Evolutionary conservation across 2,888 invertebrate genomes (phyloP).

Genomic region (Machimus rusticus): DNA sequence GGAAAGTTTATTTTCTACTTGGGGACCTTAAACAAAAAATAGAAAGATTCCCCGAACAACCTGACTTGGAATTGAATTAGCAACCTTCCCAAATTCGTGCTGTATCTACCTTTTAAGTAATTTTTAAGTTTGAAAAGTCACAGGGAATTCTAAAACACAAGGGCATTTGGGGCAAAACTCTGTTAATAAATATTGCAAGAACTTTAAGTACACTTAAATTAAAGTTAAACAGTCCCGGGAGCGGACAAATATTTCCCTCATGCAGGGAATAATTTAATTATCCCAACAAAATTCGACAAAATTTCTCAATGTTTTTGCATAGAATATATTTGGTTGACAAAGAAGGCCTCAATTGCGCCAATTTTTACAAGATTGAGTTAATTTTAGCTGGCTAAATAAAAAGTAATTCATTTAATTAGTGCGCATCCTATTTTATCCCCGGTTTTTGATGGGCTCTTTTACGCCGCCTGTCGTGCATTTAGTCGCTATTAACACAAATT

Average conservation of each 20-base stretch:
- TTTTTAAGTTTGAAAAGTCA: neutral
- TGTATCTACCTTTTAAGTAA: neutral
- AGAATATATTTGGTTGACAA: neutral
- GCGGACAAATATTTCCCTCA: neutral
- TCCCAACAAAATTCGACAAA: neutral
- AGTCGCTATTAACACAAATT: neutral
- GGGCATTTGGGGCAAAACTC: neutral
- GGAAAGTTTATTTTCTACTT: neutral
- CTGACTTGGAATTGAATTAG: neutral
- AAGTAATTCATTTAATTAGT: neutral
- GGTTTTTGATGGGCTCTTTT: neutral
- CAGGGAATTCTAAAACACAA: neutral
- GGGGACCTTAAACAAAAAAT: neutral
- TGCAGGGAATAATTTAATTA: neutral
- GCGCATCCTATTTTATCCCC: neutral
- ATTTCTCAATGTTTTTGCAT: neutral
- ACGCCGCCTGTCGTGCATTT: neutral
- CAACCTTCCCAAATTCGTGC: neutral
- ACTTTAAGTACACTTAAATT: neutral
- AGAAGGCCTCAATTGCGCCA: too few species aligned
- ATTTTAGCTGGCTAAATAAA: neutral
- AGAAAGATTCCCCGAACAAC: neutral
- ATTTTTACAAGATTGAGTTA: neutral
- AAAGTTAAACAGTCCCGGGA: neutral
- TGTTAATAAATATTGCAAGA: neutral